A percentile compares a stretch with the other conserved stretches of the same genome.
phyloP scores from a whole-genome alignment of 2,888 invertebrate genomes.

The Rosalia funebris region DNA sequence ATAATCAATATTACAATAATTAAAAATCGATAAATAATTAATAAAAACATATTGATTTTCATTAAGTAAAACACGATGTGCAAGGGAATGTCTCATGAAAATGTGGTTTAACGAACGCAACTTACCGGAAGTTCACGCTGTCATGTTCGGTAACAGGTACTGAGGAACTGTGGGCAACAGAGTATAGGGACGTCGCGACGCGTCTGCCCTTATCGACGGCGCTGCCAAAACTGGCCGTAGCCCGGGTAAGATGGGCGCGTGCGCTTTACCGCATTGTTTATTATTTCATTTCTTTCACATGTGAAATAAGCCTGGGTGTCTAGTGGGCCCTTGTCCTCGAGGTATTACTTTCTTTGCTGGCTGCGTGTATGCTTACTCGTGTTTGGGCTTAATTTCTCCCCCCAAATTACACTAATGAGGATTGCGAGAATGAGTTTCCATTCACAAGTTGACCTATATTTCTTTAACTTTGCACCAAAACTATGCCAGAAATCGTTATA shows the following conservation, averaged over 20 bases:
- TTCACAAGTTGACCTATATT: constrained; percentile 15
- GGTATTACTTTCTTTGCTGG: not conserved
- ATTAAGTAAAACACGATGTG: too few relatives aligned
- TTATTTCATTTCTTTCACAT: constrained; percentile 48
- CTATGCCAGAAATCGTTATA: too few relatives aligned
- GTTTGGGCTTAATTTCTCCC: not conserved
- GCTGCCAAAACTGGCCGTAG: constrained; percentile 54
- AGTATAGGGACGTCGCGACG: constrained; percentile 51
- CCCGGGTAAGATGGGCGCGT: constrained; percentile 57
- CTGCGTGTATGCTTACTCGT: not conserved
- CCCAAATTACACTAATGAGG: constrained; percentile 10
- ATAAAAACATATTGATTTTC: too few relatives aligned
- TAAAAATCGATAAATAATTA: too few relatives aligned
- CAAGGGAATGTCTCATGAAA: too few relatives aligned
- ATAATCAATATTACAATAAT: too few relatives aligned
- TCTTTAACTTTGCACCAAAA: too few relatives aligned
- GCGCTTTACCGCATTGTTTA: constrained; percentile 59
- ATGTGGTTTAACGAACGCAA: constrained; percentile 3
- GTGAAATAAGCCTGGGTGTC: constrained; percentile 6
- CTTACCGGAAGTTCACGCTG: constrained; percentile 28
- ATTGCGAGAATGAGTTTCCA: not conserved
- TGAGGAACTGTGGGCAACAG: constrained; percentile 7
- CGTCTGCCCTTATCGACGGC: constrained; percentile 54
- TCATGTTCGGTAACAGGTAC: constrained; percentile 28
- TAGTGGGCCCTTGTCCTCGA: not conserved